Evolutionary conservation across 2,797 vertebrate species (phyloP).

Genomic region (Labeo calbasu): DNA sequence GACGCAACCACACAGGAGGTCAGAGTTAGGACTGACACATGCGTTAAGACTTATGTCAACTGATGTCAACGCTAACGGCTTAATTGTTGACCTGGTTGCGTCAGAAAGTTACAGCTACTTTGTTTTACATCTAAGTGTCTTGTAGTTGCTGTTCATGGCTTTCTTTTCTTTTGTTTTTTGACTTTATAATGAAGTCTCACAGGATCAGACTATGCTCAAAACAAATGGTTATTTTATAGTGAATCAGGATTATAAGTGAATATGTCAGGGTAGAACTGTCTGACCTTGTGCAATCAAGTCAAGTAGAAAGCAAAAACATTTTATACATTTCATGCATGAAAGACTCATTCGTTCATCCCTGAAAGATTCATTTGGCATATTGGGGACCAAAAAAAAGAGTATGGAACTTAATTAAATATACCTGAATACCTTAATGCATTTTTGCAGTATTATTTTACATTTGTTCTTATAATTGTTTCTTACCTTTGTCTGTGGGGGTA

Average conservation of each 20-base stretch:
- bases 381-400: no score
- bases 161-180: background rate
- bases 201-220: background rate
- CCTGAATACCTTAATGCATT: no score
- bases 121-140: background rate
- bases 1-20: slow-evolving; percentile 48
- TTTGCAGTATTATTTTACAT: background rate
- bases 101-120: background rate
- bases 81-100: background rate
- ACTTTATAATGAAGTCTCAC: slow-evolving; percentile 1
- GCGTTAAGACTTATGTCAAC: slow-evolving; percentile 41
- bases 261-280: background rate
- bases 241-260: background rate
- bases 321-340: background rate
- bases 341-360: background rate
- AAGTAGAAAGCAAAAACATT: background rate
- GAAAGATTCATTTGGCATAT: no score
- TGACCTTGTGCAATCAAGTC: no score
- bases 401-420: background rate
- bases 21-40: slow-evolving; percentile 27
- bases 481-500: background rate
- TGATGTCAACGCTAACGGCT: background rate
- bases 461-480: background rate
- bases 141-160: background rate
- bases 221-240: background rate